These are phyloP conservation scores for Myotis daubentonii DNA, from an alignment of 2,797 vertebrate genomes.

Conservation along the genomic window DNA sequence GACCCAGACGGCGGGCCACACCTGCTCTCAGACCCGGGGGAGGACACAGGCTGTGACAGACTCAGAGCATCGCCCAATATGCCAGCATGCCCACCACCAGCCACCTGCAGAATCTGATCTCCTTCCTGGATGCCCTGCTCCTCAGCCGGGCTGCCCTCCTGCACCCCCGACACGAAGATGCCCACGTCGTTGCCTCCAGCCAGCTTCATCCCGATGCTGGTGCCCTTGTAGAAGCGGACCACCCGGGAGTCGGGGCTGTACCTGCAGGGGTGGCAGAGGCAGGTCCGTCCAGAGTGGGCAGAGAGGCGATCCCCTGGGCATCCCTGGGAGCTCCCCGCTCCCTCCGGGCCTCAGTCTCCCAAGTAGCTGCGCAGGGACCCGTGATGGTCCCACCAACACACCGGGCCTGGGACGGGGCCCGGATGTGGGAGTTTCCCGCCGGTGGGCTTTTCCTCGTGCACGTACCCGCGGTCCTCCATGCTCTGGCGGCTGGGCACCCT, in stretches of 20 bases:
- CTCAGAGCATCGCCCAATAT: neutral
- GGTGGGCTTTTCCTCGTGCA: neutral
- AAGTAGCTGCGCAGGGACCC: neutral
- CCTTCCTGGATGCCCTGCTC: constrained; percentile 92
- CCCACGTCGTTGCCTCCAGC: constrained; percentile 96
- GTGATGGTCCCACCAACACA: fast-evolving
- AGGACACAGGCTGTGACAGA: neutral
- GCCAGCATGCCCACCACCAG: fast-evolving
- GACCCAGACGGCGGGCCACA: neutral
- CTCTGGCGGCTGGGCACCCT: neutral
- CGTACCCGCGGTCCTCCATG: constrained; percentile 66
- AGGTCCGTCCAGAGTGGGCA: neutral
- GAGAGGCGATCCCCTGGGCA: fast-evolving
- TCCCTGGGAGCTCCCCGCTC: neutral
- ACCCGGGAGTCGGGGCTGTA: constrained; percentile 89
- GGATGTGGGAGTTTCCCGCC: fast-evolving
- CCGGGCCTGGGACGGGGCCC: neutral
- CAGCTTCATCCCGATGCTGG: constrained; percentile 92
- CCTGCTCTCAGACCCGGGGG: neutral
- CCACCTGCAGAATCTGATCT: constrained; percentile 96
- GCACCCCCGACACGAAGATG: constrained; percentile 95
- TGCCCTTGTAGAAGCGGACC: constrained; percentile 91
- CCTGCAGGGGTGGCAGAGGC: constrained; percentile 70
- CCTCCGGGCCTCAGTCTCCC: neutral
- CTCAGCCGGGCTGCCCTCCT: constrained; percentile 93